A percentile compares a stretch with the other conserved stretches of the same genome.
Conservation (phyloP, 2,888 invertebrate genomes). For the Acleris cristana region DNA sequence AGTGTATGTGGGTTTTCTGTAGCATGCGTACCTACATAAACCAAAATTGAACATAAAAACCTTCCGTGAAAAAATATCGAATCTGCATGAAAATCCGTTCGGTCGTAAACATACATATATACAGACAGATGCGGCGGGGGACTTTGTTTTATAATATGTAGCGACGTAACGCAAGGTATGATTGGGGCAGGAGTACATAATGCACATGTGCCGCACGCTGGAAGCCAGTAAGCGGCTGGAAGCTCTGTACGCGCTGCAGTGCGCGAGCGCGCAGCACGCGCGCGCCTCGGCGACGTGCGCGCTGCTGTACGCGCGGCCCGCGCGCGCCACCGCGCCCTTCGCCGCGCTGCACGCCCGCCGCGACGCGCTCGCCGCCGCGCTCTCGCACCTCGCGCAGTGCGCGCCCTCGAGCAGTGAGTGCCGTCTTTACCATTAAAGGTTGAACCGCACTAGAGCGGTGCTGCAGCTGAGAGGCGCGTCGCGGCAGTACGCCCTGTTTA, state of each 20-base stretch:
- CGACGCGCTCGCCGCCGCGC: slow-evolving; percentile 78
- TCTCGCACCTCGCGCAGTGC: slow-evolving; percentile 85
- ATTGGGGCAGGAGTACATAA: slow-evolving; percentile 83
- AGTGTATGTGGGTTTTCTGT: no score
- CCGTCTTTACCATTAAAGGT: no score
- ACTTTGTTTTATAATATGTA: no score
- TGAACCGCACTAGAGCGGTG: no score
- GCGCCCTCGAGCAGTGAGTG: slow-evolving; percentile 64
- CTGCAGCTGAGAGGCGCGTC: no score
- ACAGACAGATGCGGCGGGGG: no score
- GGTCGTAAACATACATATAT: no score
- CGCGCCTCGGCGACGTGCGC: slow-evolving; percentile 92
- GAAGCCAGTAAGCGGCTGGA: slow-evolving; percentile 87
- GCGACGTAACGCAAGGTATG: neutral
- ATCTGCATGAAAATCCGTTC: no score
- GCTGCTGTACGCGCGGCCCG: slow-evolving; percentile 86
- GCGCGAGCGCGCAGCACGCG: slow-evolving; percentile 88
- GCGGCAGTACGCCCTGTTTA: no score
- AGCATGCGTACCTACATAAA: no score
- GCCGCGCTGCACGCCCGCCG: slow-evolving; percentile 81
- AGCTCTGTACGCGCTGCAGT: slow-evolving; percentile 89
- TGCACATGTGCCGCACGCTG: slow-evolving; percentile 88
- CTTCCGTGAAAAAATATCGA: no score
- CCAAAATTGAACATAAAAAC: no score
- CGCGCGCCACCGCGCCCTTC: slow-evolving; percentile 49